phyloP scores from a whole-genome alignment of 2,113 vertebrate genomes.

The Neogobius melanostomus region DNA sequence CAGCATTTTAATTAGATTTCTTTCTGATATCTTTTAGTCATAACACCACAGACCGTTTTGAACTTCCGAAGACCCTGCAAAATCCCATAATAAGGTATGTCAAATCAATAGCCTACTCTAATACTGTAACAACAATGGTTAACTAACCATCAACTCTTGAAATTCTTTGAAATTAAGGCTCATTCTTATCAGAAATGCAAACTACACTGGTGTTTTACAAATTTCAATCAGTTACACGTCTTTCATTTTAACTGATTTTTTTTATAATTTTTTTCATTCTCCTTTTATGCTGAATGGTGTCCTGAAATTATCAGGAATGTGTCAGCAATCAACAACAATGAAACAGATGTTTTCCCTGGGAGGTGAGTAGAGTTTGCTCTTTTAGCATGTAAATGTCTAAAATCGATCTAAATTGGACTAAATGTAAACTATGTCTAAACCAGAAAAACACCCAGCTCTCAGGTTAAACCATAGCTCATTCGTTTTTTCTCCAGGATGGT shows the following conservation, averaged over 20 bases:
- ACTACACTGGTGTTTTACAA: background rate
- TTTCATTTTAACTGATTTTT: background rate
- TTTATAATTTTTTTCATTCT: background rate
- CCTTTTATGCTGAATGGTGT: background rate
- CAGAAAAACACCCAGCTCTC: no score
- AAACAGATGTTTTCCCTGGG: background rate
- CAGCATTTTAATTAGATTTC: background rate
- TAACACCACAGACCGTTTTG: accelerated
- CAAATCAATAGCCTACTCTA: background rate
- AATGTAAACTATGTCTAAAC: no score
- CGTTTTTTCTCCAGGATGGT: background rate
- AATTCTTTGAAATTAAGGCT: no score
- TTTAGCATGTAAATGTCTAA: no score
- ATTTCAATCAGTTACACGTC: background rate
- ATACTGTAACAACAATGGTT: no score
- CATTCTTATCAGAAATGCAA: background rate
- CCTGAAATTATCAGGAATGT: background rate
- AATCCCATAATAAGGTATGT: constrained; percentile 22
- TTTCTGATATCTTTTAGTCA: background rate
- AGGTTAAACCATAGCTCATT: background rate
- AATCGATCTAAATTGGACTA: no score
- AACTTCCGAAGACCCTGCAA: no score
- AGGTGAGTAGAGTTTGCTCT: background rate
- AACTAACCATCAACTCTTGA: no score
- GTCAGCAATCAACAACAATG: background rate